Evolutionary conservation across 2,113 vertebrate species (phyloP), one percentile per base, ranked within the genome.

Genomic region (Paratilapia polleni): DNA sequence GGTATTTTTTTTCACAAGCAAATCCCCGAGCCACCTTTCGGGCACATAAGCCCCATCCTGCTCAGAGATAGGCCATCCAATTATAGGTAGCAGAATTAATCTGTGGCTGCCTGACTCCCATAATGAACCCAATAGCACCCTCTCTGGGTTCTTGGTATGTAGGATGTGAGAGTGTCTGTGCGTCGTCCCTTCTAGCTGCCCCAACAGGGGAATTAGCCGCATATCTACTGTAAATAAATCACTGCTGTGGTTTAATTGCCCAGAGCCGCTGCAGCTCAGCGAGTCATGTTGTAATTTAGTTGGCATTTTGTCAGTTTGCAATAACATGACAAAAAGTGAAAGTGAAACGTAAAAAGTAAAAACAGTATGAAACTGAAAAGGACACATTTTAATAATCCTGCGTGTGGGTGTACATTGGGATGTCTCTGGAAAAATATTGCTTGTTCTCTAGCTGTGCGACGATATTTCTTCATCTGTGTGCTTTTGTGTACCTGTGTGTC

Each of bases 61-160:
- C 88, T 80, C 84, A 84, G 88, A 89, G 85, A 92, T 56, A 92
- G 88, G 73, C 81, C 80, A 82, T 84, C 92, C 91, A 93, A 92
- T 93, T 91, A 92, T 76, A 88, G 81, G 76, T 78, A 77, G 77
- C 79, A 83, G 84, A 88, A 92, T 92, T 88, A 88, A 91, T 92
- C 83, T 91, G 88, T 47, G 77, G 83, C 66, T 31, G 81, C 77
- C 84, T 68, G 86, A 88, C 80, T 93, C 86, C 85, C 52, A 91
- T 89, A 89, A 89, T 87, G 91, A 91, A 92, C 94, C 89, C 92
- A 93, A 94, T 83, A 95, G 93, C 92, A 84, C 92, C 95, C 91
- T 94, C 93, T 94, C 87, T 88, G 88, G 92, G 91, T 64, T 79
- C 82, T 70, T 2, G 8, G 31, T 31, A 54, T 54, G 88, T 24